Evolutionary conservation across 2,797 vertebrate species (phyloP), one percentile per base, ranked within the genome.

Genomic region (Takifugu ocellatus): DNA sequence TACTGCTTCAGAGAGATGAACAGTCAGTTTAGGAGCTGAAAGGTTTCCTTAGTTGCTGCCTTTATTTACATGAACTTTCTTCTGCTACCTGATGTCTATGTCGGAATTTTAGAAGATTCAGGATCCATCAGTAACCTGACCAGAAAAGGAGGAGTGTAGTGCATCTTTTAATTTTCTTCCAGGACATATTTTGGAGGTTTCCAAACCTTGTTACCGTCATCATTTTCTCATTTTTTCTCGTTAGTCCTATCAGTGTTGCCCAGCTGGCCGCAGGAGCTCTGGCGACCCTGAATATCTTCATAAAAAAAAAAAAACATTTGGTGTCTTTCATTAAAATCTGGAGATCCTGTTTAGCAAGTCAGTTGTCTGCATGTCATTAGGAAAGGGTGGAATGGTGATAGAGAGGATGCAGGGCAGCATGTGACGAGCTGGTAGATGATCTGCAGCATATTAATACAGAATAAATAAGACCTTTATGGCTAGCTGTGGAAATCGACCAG

Each of bases 361-460:
- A 84, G 79, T 69, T 85, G 66, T 54, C 47, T 55, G 57, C 54
- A 61, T 70, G 83, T 80, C 58, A 74, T 55, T 33, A 66, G 72
- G 58, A 60, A 59, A 25, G 42, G 68, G 39, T 29, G 31, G 59
- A 61, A 55, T 50, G 57, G 56, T 50, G 24, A 3, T 65, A 63
- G 61, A 71, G 50, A 26, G 45, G 26, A 79, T 44, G 75, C 69
- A 72, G 75, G 70, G 74, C 63, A 51, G 53, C 78, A 74, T 68
- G 68, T 80, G 74, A 66, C 42, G 66, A 78, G 55, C 33, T 54
- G 70, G 64, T 51, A 54, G 58, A 68, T 25, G 27, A 51, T 76
- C 66, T 48, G 4, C 25, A 49, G 72, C 66, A 66, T 56, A 39
- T 57, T 52, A 55, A 74, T 54, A 53, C 60, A 66, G 77, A 76